Evolutionary conservation across 2,113 vertebrate genomes (phyloP).

Genomic region (Hassar affinis): DNA sequence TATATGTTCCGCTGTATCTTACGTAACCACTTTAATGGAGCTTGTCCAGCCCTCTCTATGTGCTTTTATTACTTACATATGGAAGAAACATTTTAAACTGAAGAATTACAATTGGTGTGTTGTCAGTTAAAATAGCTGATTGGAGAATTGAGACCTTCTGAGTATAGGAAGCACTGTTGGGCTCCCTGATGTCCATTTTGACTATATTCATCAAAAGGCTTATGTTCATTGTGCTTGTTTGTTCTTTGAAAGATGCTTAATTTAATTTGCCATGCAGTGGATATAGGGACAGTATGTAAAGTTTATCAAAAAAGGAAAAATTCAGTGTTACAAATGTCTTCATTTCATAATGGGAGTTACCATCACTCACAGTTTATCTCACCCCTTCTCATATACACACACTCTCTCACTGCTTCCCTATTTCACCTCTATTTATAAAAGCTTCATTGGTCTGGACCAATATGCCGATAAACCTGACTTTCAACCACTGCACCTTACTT

Average conservation of each 20-base stretch:
- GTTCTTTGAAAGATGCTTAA: neutral
- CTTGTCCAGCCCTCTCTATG: conserved; percentile 29
- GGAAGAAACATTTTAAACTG: neutral
- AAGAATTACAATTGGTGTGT: conserved; percentile 30
- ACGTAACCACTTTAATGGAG: conserved; percentile 12
- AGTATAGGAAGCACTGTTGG: conserved; percentile 41
- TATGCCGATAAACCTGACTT: conserved; percentile 17
- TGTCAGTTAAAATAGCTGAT: conserved; percentile 57
- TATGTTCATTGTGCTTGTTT: neutral
- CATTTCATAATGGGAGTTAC: too few species aligned
- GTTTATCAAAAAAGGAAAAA: neutral
- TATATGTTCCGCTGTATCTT: conserved; percentile 23
- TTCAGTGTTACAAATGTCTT: neutral
- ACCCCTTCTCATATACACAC: neutral
- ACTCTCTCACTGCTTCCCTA: neutral
- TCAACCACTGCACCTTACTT: conserved; percentile 31
- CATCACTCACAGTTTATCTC: neutral
- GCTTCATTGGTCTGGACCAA: neutral
- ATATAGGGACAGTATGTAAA: neutral
- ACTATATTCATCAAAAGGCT: conserved; percentile 52
- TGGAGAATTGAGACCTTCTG: conserved; percentile 38
- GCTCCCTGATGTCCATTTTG: conserved; percentile 61
- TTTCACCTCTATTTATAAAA: neutral
- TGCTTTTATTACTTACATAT: conserved; percentile 47
- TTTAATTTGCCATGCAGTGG: neutral